Evolutionary conservation across 2,797 vertebrate species (phyloP), one percentile per base, ranked within the genome.

Genomic region (Xenentodon cancila): DNA sequence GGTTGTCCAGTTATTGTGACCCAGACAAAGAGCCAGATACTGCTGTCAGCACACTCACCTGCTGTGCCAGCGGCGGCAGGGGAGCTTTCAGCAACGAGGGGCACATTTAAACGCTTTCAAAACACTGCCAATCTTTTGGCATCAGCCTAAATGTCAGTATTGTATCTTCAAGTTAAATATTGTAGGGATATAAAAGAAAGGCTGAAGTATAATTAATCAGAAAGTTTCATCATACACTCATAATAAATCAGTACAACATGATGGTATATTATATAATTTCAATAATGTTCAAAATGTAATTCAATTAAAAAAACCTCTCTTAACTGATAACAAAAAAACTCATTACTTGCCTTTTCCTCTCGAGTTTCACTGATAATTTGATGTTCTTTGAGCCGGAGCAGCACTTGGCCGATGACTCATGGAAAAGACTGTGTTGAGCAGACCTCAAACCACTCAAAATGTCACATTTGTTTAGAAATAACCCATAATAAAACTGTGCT

Each of bases 11-110:
- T 53, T 50, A 34, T 3, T 34, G 9, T 60, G 68, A 73, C 60
- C 52, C 19, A 43, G 55, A 62, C 58, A 16, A 48, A 53, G 54
- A 51, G 69, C 70, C 62, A 71, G 69, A 32, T 72, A 64, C 56
- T 79, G 68, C 73, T 73, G 60, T 67, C 76, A 73, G 55, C 49
- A 64, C 30, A 27, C 50, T 48, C 54, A 54, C 65, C 67, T 76
- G 67, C 57, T 75, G 59, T 67, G 63, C 25, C 43, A 58, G 34
- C 59, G 58, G 71, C 81, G 81, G 47, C 65, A 65, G 71, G 73
- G 67, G 32, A 65, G 70, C 68, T 71, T 25, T 13, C 21, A 61
- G 76, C 71, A 30, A 59, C 51, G 61, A 64, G 58, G 55, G 50
- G 46, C 51, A 55, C 57, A 64, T 67, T 64, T 64, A 64, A 71